Base-by-base conservation (phyloP, 2,888 invertebrate genomes). In the Embidobia sp. region DNA sequence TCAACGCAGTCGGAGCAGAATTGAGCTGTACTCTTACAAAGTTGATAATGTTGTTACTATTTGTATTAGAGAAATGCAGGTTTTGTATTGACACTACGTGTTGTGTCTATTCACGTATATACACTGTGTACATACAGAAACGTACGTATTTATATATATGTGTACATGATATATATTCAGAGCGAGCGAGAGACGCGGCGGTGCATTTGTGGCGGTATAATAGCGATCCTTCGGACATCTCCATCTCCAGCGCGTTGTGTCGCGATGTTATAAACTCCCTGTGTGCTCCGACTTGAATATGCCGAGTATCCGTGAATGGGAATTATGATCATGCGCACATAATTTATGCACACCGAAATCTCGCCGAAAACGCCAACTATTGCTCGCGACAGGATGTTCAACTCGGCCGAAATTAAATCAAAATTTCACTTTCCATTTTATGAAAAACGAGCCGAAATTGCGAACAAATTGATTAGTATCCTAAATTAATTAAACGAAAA, bases 211-310 rank as follows among this genome's bases (percentile, higher is more conserved):
- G 37, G 15, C 48, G 26, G 55, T 55, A 74, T 78, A 75, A 78
- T 78, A 64, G 75, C 70, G 40, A 49, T 37, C 78, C 75, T 70
- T 70, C 66, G 78, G 74, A 70, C 78, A 75, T 78, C 78, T 77
- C 67, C 57, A 73, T 74, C 74, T 74, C 67, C 48, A 46, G 49
- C 42, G 63, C 42, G 51, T 51, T 70, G 48, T 66, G 64, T 76
- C 57, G 66, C 44, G 59, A 59, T 70, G 77, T 77, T 77, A 77
- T 66, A 51, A 77, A 77, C 77, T 61, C 76, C 16, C 64, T 29
- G 57, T 35, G 59, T 51, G 57, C 46, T 70, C 55, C 31, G 66
- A 66, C 77, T 70, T 66, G 66, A 70, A 77, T 72, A 55, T 61
- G 27, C 49, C 57, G n/a, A 31, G 72, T 48, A 51, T 64, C 53